Evolutionary conservation across 2,888 invertebrate species (phyloP), one percentile per base, ranked within the genome.

Genomic region (Anthrax anthrax): DNA sequence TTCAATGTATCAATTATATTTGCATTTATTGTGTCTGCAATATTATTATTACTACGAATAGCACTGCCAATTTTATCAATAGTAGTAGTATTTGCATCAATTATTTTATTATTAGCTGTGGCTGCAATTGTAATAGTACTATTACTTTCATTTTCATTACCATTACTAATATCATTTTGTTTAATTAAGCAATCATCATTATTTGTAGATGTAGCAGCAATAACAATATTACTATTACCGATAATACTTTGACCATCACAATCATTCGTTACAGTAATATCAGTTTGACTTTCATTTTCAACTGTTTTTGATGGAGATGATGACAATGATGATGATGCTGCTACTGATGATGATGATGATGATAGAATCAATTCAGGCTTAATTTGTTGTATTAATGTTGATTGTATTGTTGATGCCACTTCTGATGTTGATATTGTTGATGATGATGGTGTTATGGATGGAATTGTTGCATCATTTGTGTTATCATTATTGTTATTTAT

Each of bases 261-360:
- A 39, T 44, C 38, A 39, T 37, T 27, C 12, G 42, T 18, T 16
- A 34, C 32, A 37, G 23, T 40, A 18, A 29, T 32, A 39, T 51
- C 51, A 17, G 51, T 51, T 47, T 51, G 51, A 51, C 51, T 51
- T 49, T 51, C 51, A 51, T 49, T 51, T 48, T 51, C 51, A 12
- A 49, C 48, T 5, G 49, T 51, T 44, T 47, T 48, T 37, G 50
- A 42, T 39, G 39, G 46, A 34, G 43, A 19, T 17, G 37, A 42
- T 38, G 32, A 36, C 39, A n/a, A n/a, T n/a, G n/a, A n/a, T n/a
- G 38, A 38, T 40, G 27, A 37, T 37, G 46, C 41, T 41, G 44
- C 34, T 42, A 41, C 18, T 27, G 39, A 34, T 40, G 39, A 36
- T 19, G 8, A 8, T 23, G 8, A 4, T 23, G 8, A 8, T 23